Percentiles rank a stretch among this genome's conserved stretches.
Evolutionary conservation across 2,888 invertebrate species (phyloP).

Genomic region (Dermolepida albohirtum): DNA sequence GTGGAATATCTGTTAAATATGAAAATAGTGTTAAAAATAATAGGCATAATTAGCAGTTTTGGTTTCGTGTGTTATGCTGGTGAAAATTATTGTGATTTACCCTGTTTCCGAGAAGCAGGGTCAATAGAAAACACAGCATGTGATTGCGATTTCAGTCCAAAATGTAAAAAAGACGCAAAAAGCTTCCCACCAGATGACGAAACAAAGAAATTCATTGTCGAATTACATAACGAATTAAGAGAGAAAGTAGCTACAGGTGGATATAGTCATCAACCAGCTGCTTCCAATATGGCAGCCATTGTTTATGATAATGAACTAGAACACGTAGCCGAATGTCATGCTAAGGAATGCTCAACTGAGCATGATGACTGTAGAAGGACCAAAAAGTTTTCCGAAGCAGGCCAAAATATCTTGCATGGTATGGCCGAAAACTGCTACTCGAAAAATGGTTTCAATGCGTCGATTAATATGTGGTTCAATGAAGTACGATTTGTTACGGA

Average conservation of each 20-base stretch:
- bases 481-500: constrained; percentile 22
- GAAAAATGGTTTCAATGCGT: neutral
- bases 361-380: constrained; percentile 40
- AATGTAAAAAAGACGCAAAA: neutral
- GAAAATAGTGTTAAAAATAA: too few relatives aligned
- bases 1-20: too few relatives aligned
- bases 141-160: neutral
- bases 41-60: too few relatives aligned
- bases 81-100: constrained; percentile 19
- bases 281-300: constrained; percentile 28
- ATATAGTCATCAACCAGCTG: constrained; percentile 8
- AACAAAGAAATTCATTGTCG: neutral
- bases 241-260: constrained; percentile 37
- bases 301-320: constrained; percentile 31
- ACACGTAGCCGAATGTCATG: constrained; percentile 29
- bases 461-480: constrained; percentile 16
- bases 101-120: neutral
- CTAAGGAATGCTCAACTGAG: constrained; percentile 7
- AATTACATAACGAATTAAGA: constrained; percentile 32
- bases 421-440: constrained; percentile 4
- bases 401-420: constrained; percentile 27
- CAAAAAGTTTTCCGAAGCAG: constrained; percentile 1
- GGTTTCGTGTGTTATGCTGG: neutral
- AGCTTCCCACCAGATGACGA: constrained; percentile 4
- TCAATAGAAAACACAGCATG: constrained; percentile 18